Evolutionary conservation across 2,888 invertebrate species (phyloP), one percentile per base, ranked within the genome.

Genomic region (Amiota mariae): DNA sequence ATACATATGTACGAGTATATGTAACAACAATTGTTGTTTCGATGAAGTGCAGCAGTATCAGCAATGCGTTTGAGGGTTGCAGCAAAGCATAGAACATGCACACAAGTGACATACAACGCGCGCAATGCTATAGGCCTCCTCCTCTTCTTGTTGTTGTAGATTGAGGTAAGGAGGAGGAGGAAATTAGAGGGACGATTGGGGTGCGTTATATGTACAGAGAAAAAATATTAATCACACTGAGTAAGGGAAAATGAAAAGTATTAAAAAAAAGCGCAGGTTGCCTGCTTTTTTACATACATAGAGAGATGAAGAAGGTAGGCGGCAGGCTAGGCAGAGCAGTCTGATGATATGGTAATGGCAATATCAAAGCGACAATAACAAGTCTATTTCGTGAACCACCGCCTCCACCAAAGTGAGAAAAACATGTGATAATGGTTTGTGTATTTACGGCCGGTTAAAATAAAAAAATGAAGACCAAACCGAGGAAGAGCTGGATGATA

Each of bases 141-240:
- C 36, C 13, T 64, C 12, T 15, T 47, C 36, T 10, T 75, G 73
- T 76, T 77, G 72, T 66, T 77, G 72, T 66, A 78, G 79, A 51
- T 51, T 51, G n/a, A 13, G 46, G 47, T 15, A 18, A 18, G 13
- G 15, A 24, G 10, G 20, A 18, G 13, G 2, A 24, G 10, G 20
- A 48, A 11, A 1, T 48, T 15, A 9, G 64, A n/a, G 47, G 48
- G 63, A 15, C 10, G 15, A 8, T 48, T 66, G 64, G n/a, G 36
- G n/a, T n/a, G 46, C 46, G 46, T 11, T 9, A 46, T 10, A 63
- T 46, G 46, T 47, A 11, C n/a, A 56, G n/a, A 59, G 64, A 48
- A 8, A 51, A 67, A 67, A 66, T 48, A 66, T 48, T 67, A 67
- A 67, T 67, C 67, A 67, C 51, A 24, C 47, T 8, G 36, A 24